Evolutionary conservation across 2,113 vertebrate species (phyloP), one percentile per base, ranked within the genome.

Genomic region (Monarcha castaneiventris): DNA sequence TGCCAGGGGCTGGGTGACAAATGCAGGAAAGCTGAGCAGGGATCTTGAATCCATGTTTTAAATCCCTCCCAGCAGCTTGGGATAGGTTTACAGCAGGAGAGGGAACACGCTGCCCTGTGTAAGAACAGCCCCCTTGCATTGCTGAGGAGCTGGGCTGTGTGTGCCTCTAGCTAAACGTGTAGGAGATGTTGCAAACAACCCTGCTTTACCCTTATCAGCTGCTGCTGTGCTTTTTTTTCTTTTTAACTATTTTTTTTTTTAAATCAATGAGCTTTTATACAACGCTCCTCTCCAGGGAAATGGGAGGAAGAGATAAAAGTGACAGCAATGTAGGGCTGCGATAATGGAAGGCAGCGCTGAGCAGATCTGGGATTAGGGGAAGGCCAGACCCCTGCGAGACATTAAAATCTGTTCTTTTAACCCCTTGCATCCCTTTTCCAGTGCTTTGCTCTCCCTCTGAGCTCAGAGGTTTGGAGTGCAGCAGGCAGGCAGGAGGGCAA

Each of bases 281-380:
- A 90, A 44, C n/a, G 5, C 61, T 93, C 39, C 54, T 94, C 89
- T 86, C 87, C 77, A 44, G 91, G 93, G 95, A 79, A 90, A 78
- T 59, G 48, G 67, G 55, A 81, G 87, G 81, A 44, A 93, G 89
- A 87, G 92, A 87, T 92, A 83, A 96, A 96, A 94, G 89, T 81
- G 90, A 67, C 78, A 88, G 87, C 90, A 86, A 2, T 29, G 68
- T 48, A 67, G 67, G 63, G 83, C 72, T 90, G 83, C 3, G 69
- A 90, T 96, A 95, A 84, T 43, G 54, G 69, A 76, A 93, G 54
- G 73, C 76, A 64, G 73, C 10, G 0, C 23, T 80, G 86, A 62
- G 89, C 80, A 93, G 90, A 66, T 71, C 93, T 77, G 82, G 84
- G 96, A 94, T 94, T 87, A 93, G 72, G 81, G 72, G 51, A 43